phyloP scores from a whole-genome alignment of 2,888 invertebrate species.

The Calameuta filiformis region DNA sequence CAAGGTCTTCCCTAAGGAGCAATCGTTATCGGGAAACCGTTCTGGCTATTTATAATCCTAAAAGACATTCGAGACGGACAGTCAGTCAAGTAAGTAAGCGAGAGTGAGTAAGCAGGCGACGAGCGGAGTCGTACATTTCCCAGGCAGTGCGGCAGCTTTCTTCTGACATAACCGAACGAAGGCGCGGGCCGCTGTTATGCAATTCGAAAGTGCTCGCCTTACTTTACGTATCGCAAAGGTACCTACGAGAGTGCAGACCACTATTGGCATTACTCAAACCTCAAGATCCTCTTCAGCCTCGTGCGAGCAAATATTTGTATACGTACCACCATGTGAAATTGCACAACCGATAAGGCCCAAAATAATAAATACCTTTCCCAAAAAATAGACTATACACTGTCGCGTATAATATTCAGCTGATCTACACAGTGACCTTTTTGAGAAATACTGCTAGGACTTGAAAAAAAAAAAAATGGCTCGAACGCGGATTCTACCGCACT shows the following conservation, averaged over 20 bases:
- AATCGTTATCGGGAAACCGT: neutral
- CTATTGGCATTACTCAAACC: neutral
- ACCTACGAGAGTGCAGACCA: neutral
- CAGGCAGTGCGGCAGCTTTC: constrained; percentile 62
- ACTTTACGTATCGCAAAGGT: constrained; percentile 58
- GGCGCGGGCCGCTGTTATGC: constrained; percentile 64
- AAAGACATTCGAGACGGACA: neutral
- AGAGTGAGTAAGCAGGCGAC: neutral
- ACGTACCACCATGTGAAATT: neutral
- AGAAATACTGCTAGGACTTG: neutral
- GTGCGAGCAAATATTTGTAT: neutral
- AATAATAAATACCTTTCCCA: neutral
- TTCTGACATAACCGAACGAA: constrained; percentile 66
- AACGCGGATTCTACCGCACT: constrained; percentile 11
- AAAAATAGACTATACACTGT: neutral
- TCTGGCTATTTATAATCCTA: neutral
- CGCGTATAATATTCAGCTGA: neutral
- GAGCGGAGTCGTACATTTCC: constrained; percentile 45
- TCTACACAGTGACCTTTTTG: neutral
- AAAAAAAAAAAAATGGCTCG: neutral
- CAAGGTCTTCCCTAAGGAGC: neutral
- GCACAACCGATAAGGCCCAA: neutral
- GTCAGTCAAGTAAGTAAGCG: neutral
- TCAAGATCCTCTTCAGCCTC: neutral
- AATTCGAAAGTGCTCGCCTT: constrained; percentile 67